A percentile compares a stretch with the other conserved stretches of the same genome.
Evolutionary conservation across 2,797 vertebrate species (phyloP).

Genomic region (Acanthopagrus latus): DNA sequence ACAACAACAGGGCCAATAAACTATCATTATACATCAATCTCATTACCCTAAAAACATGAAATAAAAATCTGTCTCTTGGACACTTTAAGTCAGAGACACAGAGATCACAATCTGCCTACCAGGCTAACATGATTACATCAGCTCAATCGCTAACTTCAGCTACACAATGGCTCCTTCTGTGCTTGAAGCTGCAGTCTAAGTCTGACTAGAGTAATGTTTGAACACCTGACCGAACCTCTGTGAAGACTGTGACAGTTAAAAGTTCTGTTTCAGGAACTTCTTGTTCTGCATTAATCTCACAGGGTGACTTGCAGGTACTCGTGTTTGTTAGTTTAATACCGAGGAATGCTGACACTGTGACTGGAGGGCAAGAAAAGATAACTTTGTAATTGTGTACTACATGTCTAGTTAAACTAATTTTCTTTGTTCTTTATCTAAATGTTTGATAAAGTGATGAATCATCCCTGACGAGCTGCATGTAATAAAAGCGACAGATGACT

Average conservation of each 20-base stretch:
- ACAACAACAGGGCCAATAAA: too few relatives aligned
- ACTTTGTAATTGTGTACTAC: not conserved
- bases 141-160: constrained; percentile 6
- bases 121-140: constrained; percentile 11
- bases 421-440: too few relatives aligned
- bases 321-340: not conserved
- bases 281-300: not conserved
- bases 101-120: not conserved
- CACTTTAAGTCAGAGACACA: not conserved
- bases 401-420: not conserved
- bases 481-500: constrained; percentile 17
- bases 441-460: constrained; percentile 1
- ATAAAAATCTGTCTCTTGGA: not conserved
- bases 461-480: constrained; percentile 6
- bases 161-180: constrained; percentile 8
- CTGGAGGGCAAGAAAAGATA: not conserved
- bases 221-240: not conserved
- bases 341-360: constrained; percentile 10
- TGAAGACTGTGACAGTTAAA: not conserved
- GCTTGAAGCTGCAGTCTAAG: not conserved
- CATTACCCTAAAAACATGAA: too few relatives aligned
- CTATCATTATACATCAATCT: too few relatives aligned
- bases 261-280: not conserved
- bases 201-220: not conserved
- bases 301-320: not conserved